phyloP scores from a whole-genome alignment of 2,888 invertebrate genomes.

The Notocelia uddmanniana region DNA sequence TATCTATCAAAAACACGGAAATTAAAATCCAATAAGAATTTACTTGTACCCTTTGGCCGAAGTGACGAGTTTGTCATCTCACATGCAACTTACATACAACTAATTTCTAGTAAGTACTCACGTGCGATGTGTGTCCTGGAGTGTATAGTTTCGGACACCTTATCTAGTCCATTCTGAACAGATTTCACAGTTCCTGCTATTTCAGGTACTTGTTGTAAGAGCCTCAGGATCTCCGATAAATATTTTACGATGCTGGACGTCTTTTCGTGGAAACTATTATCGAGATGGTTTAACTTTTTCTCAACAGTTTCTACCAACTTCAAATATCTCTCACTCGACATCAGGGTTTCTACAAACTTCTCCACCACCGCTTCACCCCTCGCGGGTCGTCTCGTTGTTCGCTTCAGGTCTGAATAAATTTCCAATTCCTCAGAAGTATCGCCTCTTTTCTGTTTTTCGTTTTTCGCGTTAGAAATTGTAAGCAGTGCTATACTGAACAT shows the following conservation, averaged over 20 bases:
- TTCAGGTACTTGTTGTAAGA: slow-evolving; percentile 54
- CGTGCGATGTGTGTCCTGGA: slow-evolving; percentile 60
- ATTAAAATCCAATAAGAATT: too few relatives aligned
- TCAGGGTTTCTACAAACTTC: slow-evolving; percentile 73
- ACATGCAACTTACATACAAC: not conserved
- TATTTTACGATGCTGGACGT: slow-evolving; percentile 69
- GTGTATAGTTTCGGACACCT: slow-evolving; percentile 53
- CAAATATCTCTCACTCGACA: slow-evolving; percentile 72
- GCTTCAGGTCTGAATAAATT: slow-evolving; percentile 9
- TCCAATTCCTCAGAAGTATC: slow-evolving; percentile 20
- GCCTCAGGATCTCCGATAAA: slow-evolving; percentile 65
- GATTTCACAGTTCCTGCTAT: slow-evolving; percentile 57
- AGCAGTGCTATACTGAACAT: slow-evolving; percentile 13
- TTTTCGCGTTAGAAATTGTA: slow-evolving; percentile 13
- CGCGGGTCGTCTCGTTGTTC: slow-evolving; percentile 45
- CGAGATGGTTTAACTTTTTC: slow-evolving; percentile 66
- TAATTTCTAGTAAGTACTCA: slow-evolving; percentile 49
- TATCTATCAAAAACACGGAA: too few relatives aligned
- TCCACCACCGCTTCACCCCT: slow-evolving; percentile 67
- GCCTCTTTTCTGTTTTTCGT: not conserved
- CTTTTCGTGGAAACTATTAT: slow-evolving; percentile 67
- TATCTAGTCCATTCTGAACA: slow-evolving; percentile 61
- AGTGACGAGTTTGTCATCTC: too few relatives aligned
- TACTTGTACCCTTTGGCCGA: too few relatives aligned
- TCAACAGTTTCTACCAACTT: slow-evolving; percentile 72